Evolutionary conservation across 2,113 vertebrate genomes (phyloP), one percentile per base, ranked within the genome.

Genomic region (Mirza zaza): DNA sequence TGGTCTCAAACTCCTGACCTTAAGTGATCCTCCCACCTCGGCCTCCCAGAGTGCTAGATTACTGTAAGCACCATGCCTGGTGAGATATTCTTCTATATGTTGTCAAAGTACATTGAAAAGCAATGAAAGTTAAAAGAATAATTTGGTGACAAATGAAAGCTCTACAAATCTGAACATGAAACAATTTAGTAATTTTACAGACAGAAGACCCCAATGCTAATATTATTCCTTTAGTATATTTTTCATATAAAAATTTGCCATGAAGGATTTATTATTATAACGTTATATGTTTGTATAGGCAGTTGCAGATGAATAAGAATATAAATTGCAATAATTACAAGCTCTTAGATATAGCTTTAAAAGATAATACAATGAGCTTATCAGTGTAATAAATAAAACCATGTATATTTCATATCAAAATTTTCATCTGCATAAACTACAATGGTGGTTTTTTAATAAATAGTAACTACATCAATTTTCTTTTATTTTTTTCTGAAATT

Each of bases 401-500:
- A 55, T 50, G 3, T 14, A 32, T n/a, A 79, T 80, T 71, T 89
- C 3, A 39, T 29, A 90, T 55, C 79, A 85, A 48, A 36, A 48
- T 65, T 55, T 79, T 7, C 2, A 85, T 48, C n/a, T 71, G 63
- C 90, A 65, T 80, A 65, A 80, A 34, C 14, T 80, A 18, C 20
- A 45, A 29, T 10, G 17, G 7, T 10, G 45, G 8, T 86, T 73
- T 86, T 73, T 90, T 81, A 90, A 80, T 92, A 88, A 92, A 79
- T 6, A 77, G 2, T 18, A 52, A 85, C 29, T 13, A 52, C 4
- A 21, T 67, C 34, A 48, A 34, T 55, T 61, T 70, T 77, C 25
- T 79, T 57, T 70, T 67, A 71, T 79, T 50, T 85, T 85, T 70
- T 96, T 73, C 36, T 75, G 27, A 87, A 91, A 94, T 88, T 68